These are phyloP conservation scores for Phorcus lineatus DNA, from an alignment of 2,888 invertebrate genomes.

Conservation along the genomic window DNA sequence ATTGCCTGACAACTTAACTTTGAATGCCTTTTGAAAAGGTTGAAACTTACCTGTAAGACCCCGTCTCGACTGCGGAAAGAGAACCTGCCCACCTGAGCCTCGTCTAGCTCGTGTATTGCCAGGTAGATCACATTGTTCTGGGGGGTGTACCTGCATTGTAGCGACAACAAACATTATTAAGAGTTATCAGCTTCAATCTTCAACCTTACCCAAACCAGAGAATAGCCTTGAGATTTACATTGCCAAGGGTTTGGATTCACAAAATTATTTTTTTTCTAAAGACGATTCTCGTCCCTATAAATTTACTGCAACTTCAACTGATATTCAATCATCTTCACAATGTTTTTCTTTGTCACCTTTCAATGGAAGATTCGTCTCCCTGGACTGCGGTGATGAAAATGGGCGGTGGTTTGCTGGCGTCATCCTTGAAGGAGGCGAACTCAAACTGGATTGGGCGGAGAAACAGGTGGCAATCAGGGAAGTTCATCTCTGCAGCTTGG, in stretches of 20 bases:
- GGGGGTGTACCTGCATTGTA: constrained; percentile 54
- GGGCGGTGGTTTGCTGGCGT: constrained; percentile 71
- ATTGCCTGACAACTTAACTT: too few relatives aligned
- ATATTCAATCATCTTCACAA: too few relatives aligned
- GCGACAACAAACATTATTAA: too few relatives aligned
- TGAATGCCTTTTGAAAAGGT: too few relatives aligned
- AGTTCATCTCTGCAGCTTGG: constrained; percentile 71
- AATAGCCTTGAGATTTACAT: too few relatives aligned
- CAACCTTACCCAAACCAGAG: too few relatives aligned
- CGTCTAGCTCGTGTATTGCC: constrained; percentile 75
- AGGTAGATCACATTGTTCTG: constrained; percentile 41
- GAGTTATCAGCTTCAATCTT: background rate
- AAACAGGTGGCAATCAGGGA: constrained; percentile 74
- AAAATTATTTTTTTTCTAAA: too few relatives aligned
- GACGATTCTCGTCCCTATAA: too few relatives aligned
- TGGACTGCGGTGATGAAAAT: constrained; percentile 71
- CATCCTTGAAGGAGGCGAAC: constrained; percentile 72
- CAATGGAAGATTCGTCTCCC: constrained; percentile 72
- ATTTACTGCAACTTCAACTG: too few relatives aligned
- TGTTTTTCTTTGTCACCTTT: constrained; percentile 63
- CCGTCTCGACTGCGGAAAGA: constrained; percentile 69
- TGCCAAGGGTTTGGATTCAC: too few relatives aligned
- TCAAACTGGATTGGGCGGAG: constrained; percentile 74
- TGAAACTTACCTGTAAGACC: constrained; percentile 63
- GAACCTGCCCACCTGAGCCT: constrained; percentile 72